phyloP scores from a whole-genome alignment of 2,113 vertebrate genomes.

The Cisticola juncidis region DNA sequence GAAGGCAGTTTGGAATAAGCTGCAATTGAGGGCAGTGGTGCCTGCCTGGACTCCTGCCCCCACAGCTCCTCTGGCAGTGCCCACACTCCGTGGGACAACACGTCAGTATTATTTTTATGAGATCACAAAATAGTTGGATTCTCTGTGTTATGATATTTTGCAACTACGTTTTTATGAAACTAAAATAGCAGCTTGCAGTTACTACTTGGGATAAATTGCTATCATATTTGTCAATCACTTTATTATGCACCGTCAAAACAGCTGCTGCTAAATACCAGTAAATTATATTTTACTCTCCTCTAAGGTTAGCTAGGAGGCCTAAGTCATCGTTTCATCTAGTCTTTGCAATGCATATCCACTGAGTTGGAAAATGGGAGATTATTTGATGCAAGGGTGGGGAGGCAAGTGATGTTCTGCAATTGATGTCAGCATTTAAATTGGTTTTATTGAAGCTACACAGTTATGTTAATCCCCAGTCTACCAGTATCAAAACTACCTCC shows the following conservation, averaged over 20 bases:
- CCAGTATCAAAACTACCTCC: background rate
- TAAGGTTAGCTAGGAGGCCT: background rate
- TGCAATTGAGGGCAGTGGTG: background rate
- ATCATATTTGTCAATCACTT: slow-evolving; percentile 40
- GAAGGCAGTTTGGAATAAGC: background rate
- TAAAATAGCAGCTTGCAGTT: slow-evolving; percentile 57
- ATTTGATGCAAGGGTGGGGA: background rate
- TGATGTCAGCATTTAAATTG: background rate
- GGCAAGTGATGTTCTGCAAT: background rate
- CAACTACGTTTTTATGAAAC: slow-evolving; percentile 62
- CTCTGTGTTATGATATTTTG: background rate
- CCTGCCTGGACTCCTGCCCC: background rate
- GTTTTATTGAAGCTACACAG: background rate
- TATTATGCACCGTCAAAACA: slow-evolving; percentile 5
- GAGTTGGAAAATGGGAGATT: slow-evolving; percentile 1
- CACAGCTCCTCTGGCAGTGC: background rate
- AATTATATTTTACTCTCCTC: slow-evolving; percentile 14
- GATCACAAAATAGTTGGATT: slow-evolving; percentile 43
- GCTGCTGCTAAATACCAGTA: slow-evolving; percentile 25
- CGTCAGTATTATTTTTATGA: slow-evolving; percentile 32
- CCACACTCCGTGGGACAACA: fast-evolving
- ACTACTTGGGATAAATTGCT: slow-evolving; percentile 65
- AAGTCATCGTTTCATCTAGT: background rate
- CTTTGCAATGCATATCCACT: background rate
- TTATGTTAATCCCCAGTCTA: background rate